Base-by-base conservation (phyloP, 2,797 vertebrate genomes). In the Pipistrellus pygmaeus region DNA sequence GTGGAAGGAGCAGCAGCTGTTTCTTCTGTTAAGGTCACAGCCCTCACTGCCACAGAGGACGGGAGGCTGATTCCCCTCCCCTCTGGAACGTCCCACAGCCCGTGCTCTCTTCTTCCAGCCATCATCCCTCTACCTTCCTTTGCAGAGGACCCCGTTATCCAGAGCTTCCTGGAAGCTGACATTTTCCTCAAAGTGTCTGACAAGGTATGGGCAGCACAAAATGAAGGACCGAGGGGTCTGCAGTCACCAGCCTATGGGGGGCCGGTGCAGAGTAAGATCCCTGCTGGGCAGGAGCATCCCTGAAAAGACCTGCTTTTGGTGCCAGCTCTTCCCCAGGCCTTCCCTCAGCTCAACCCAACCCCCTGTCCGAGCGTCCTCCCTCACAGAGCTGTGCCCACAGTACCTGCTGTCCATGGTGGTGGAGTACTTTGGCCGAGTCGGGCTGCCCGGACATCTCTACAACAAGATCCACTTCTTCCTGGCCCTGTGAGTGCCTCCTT, bases 341-440 rank as follows among this genome's bases (percentile, higher is more conserved):
- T 38, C 23, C 38, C 1, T 38, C 0, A 0, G 10, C 51, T 71
- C 11, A 21, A 35, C 44, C 83, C 41, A 48, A 25, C 30, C 9
- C 62, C 62, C 64, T 0, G 0, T 5, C 75, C 8, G 51, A 57
- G 75, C 3, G 0, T 13, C 20, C 64, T 30, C 53, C 27, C 46
- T 7, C 12, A 51, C 17, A 6, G 27, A 11, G 41, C 60, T 25
- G 41, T 30, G 51, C 41, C 20, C 0, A 7, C 89, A 95, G 96
- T 96, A 95, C 80, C 93, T 96, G 85, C 83, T 97, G 25, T 90
- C 96, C 71, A 96, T 91, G 96, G 95, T 96, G 92, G 96, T 96
- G 73, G 96, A 96, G 82, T 95, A 94, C 85, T 96, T 94, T 0
- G 73, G 96, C 44, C 71, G 66, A 0, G 23, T 94, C 0, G 88